Conservation (phyloP, 2,888 invertebrate genomes). For the Lacanobia wlatinum region DNA sequence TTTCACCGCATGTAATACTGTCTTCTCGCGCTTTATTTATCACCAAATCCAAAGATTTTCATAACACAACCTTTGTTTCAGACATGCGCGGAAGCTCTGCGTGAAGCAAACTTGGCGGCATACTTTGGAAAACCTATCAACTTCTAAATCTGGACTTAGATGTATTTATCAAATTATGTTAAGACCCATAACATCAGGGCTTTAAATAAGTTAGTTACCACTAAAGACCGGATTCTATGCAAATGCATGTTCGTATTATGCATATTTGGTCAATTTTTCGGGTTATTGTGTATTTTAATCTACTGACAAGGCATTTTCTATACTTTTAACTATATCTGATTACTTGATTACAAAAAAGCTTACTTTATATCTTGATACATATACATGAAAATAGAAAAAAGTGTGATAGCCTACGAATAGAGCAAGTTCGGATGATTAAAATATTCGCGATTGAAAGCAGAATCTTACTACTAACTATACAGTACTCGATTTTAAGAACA, state of each 20-base stretch:
- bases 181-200: slow-evolving; percentile 68
- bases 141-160: slow-evolving; percentile 92
- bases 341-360: not conserved
- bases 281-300: slow-evolving; percentile 5
- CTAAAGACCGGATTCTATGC: slow-evolving; percentile 33
- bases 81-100: slow-evolving; percentile 99
- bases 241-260: not conserved
- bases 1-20: no score
- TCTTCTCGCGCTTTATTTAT: no score
- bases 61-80: slow-evolving; percentile 76
- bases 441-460: not conserved
- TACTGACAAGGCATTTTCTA: no score
- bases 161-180: slow-evolving; percentile 66
- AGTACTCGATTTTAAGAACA: slow-evolving; percentile 7
- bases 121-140: slow-evolving; percentile 99
- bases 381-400: not conserved
- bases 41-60: not conserved
- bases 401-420: not conserved
- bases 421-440: not conserved
- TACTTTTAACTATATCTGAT: not conserved
- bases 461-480: not conserved
- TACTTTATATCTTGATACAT: no score
- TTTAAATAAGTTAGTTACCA: slow-evolving; percentile 62
- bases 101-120: slow-evolving; percentile 99
- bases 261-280: not conserved